Conservation (phyloP, 2,888 invertebrate genomes). For the Spialia ferax region DNA sequence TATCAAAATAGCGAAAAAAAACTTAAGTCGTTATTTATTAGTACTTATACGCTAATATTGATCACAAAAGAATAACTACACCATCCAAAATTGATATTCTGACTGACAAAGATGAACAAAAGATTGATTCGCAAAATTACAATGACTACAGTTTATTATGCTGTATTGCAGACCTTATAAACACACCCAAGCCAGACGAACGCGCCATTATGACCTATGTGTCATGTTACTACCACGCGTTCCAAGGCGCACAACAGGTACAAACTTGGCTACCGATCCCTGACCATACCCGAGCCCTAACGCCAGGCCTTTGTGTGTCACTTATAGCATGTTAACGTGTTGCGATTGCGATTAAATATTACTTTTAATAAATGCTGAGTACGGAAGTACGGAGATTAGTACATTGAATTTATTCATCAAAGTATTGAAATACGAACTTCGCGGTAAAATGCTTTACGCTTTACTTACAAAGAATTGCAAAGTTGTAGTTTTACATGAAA, state of each 20-base stretch:
- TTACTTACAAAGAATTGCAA: constrained; percentile 1
- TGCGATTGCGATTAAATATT: constrained; percentile 58
- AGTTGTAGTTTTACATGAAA: not conserved
- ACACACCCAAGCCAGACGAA: constrained; percentile 99
- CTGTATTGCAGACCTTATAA: constrained; percentile 97
- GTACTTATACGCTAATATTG: constrained; percentile 13
- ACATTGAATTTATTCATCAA: not conserved
- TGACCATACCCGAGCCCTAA: constrained; percentile 70
- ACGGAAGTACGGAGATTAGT: constrained; percentile 27
- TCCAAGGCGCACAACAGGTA: constrained; percentile 99
- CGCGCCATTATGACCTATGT: constrained; percentile 99
- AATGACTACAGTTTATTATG: constrained; percentile 44
- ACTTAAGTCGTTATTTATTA: constrained; percentile 1
- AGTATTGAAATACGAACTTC: constrained; percentile 15
- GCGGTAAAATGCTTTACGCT: constrained; percentile 11
- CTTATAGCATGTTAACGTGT: constrained; percentile 81
- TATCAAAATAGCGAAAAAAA: not conserved
- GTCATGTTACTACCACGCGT: constrained; percentile 99
- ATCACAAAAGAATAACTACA: not conserved
- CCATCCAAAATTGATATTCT: constrained; percentile 12
- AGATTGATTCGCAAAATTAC: constrained; percentile 36
- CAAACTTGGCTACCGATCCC: constrained; percentile 70
- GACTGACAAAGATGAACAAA: constrained; percentile 28
- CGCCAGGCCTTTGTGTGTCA: constrained; percentile 81
- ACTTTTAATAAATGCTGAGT: constrained; percentile 43